Evolutionary conservation across 2,797 vertebrate genomes (phyloP).

Genomic region (Lacerta bilineata): DNA sequence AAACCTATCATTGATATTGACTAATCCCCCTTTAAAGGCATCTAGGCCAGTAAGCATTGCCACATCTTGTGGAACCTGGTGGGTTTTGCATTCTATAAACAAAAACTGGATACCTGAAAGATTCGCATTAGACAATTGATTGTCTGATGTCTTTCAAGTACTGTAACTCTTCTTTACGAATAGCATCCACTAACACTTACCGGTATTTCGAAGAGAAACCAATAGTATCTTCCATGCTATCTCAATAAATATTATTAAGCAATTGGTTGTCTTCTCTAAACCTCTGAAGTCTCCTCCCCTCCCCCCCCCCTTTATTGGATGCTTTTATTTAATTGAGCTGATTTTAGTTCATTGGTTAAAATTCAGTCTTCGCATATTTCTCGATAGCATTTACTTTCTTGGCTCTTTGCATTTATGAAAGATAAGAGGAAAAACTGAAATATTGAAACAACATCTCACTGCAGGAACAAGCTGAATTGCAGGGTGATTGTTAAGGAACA

Average conservation of each 20-base stretch:
- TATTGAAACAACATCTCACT: constrained; percentile 56
- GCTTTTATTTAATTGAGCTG: constrained; percentile 27
- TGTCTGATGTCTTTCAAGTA: neutral
- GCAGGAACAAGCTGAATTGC: constrained; percentile 69
- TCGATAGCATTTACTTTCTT: constrained; percentile 47
- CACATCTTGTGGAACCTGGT: neutral
- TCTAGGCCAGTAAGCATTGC: no score
- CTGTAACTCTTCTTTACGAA: neutral
- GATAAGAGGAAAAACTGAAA: constrained; percentile 51
- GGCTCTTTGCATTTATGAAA: constrained; percentile 71
- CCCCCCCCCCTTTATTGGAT: neutral
- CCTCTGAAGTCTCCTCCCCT: neutral
- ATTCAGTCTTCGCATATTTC: neutral
- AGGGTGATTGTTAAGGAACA: neutral
- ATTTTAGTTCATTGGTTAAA: constrained; percentile 51
- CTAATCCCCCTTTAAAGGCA: no score
- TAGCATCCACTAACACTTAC: neutral
- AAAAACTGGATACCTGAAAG: neutral
- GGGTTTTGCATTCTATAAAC: neutral
- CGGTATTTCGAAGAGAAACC: neutral
- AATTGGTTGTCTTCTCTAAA: neutral
- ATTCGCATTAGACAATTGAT: neutral
- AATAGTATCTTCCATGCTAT: neutral
- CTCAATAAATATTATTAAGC: neutral
- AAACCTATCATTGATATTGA: no score